A percentile compares a stretch with the other conserved stretches of the same genome.
Evolutionary conservation across 2,888 invertebrate genomes (phyloP).

Genomic region (Alloscopus bannaensis): DNA sequence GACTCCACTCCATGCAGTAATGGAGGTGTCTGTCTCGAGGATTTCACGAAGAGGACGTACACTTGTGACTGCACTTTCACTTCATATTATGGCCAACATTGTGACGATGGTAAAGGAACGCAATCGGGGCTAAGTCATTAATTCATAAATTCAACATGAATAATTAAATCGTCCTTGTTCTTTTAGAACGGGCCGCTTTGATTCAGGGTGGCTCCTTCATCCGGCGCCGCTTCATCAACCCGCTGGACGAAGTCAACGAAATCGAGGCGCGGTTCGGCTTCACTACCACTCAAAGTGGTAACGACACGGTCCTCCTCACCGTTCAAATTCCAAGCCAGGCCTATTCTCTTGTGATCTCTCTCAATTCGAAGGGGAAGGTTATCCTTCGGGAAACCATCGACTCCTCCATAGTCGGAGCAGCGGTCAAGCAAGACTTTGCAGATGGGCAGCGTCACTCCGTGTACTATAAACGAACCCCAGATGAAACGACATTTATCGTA

Average conservation of each 20-base stretch:
- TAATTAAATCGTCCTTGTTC: slow-evolving; percentile 13
- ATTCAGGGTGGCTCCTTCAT: slow-evolving; percentile 91
- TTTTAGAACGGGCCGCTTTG: slow-evolving; percentile 88
- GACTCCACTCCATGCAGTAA: slow-evolving; percentile 92
- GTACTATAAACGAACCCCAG: slow-evolving; percentile 81
- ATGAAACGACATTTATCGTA: slow-evolving; percentile 81
- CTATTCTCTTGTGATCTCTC: slow-evolving; percentile 88
- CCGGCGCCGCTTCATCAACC: slow-evolving; percentile 82
- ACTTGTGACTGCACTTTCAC: slow-evolving; percentile 92
- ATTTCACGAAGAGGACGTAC: slow-evolving; percentile 89
- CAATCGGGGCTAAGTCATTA: no score
- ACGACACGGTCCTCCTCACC: slow-evolving; percentile 86
- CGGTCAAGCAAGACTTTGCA: slow-evolving; percentile 86
- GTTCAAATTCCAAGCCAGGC: slow-evolving; percentile 86
- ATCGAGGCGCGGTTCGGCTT: slow-evolving; percentile 91
- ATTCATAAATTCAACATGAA: not conserved
- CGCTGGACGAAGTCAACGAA: slow-evolving; percentile 80
- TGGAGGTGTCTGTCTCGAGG: slow-evolving; percentile 88
- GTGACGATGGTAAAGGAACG: slow-evolving; percentile 80
- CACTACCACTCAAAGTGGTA: slow-evolving; percentile 83
- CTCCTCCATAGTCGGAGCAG: slow-evolving; percentile 84
- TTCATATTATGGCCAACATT: slow-evolving; percentile 91
- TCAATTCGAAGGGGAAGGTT: slow-evolving; percentile 88
- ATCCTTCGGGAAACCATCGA: slow-evolving; percentile 91
- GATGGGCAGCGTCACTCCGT: slow-evolving; percentile 89